Evolutionary conservation across 2,888 invertebrate genomes (phyloP).

Genomic region (Ctena decussata): DNA sequence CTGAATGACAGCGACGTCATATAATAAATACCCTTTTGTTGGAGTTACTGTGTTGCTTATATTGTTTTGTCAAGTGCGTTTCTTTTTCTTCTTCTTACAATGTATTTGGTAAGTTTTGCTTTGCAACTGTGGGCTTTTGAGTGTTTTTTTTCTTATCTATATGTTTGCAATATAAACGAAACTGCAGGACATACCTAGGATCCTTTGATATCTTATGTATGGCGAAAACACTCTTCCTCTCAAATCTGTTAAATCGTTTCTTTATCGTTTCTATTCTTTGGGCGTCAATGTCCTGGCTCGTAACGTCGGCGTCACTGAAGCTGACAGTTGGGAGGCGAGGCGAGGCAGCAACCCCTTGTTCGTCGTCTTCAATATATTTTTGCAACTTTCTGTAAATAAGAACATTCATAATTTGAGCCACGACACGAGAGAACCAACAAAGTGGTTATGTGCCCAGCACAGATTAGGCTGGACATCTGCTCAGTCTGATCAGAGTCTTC

Average conservation of each 20-base stretch:
- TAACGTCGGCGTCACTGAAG: not conserved
- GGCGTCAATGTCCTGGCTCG: constrained; percentile 25
- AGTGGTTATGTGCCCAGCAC: no score
- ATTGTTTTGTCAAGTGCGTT: not conserved
- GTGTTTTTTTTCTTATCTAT: no score
- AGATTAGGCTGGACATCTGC: no score
- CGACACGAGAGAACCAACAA: no score
- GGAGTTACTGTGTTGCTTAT: not conserved
- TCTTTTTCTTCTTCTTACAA: no score
- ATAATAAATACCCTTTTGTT: no score
- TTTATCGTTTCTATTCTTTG: constrained; percentile 33
- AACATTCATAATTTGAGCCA: no score
- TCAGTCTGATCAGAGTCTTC: no score
- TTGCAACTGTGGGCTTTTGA: no score
- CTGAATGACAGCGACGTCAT: no score
- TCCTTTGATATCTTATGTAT: constrained; percentile 55
- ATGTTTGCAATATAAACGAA: no score
- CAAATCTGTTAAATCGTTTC: constrained; percentile 46
- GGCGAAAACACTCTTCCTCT: constrained; percentile 57
- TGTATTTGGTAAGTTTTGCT: no score
- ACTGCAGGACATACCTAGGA: constrained; percentile 33
- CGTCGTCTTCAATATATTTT: constrained; percentile 66
- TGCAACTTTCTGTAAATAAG: constrained; percentile 67
- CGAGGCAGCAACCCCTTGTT: constrained; percentile 40
- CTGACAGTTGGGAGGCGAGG: not conserved